Evolutionary conservation across 2,113 vertebrate genomes (phyloP).

Genomic region (Lonchura striata): DNA sequence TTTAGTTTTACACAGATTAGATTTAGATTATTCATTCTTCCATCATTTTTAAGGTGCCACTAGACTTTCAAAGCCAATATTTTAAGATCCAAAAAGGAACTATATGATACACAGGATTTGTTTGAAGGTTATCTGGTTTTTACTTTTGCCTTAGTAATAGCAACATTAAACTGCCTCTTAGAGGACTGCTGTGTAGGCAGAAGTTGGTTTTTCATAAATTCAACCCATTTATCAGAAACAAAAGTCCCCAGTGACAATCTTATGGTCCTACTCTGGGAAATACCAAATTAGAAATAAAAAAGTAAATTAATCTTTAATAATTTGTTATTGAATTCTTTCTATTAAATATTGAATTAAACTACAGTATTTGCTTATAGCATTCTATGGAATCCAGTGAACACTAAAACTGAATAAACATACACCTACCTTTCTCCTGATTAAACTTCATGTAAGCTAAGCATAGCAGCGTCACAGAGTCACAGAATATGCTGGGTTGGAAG

Average conservation of each 20-base stretch:
- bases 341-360: neutral
- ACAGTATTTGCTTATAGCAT: neutral
- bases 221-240: neutral
- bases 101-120: neutral
- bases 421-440: neutral
- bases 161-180: neutral
- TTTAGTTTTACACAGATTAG: neutral
- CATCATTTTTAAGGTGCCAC: neutral
- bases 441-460: neutral
- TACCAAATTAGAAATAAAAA: neutral
- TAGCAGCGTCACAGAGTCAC: neutral
- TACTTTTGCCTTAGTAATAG: neutral
- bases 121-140: neutral
- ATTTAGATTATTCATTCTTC: neutral
- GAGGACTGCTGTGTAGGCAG: neutral
- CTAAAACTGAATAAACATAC: neutral
- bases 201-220: neutral
- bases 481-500: fast-evolving
- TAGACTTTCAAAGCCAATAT: neutral
- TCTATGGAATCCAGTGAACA: neutral
- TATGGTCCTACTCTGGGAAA: neutral
- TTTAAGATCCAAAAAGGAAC: neutral
- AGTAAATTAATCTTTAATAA: neutral
- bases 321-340: neutral
- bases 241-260: neutral